Conservation (phyloP, 2,888 invertebrate genomes). For the Uropetala carovei region DNA sequence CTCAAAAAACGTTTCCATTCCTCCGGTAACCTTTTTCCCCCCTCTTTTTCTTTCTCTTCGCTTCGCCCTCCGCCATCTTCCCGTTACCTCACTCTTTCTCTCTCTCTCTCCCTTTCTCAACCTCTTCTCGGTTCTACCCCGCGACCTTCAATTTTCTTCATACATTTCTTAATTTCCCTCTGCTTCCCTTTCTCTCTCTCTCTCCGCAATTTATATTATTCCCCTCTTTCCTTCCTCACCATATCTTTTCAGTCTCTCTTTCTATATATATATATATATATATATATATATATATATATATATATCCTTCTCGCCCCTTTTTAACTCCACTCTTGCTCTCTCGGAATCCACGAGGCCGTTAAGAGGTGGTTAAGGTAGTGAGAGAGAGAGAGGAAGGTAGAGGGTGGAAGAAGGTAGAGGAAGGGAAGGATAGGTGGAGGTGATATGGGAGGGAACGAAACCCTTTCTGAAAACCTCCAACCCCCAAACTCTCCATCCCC, state of each 20-base stretch:
- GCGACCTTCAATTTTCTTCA: not conserved
- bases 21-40: not conserved
- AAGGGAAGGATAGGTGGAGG: not conserved
- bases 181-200: not conserved
- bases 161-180: not conserved
- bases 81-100: not conserved
- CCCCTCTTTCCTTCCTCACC: no score
- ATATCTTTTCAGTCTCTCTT: no score
- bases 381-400: not conserved
- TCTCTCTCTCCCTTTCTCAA: not conserved
- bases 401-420: not conserved
- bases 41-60: not conserved
- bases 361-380: not conserved
- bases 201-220: no score
- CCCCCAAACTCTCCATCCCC: not conserved
- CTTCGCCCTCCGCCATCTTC: not conserved
- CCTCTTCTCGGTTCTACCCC: not conserved
- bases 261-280: no score
- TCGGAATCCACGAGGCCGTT: constrained; percentile 37
- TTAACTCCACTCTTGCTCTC: not conserved
- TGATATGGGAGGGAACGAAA: not conserved
- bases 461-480: not conserved
- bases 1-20: constrained; percentile 37
- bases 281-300: no score
- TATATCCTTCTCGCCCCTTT: not conserved